These are phyloP conservation scores for Channa striata DNA, from an alignment of 2,797 vertebrate species.

Conservation along the genomic window DNA sequence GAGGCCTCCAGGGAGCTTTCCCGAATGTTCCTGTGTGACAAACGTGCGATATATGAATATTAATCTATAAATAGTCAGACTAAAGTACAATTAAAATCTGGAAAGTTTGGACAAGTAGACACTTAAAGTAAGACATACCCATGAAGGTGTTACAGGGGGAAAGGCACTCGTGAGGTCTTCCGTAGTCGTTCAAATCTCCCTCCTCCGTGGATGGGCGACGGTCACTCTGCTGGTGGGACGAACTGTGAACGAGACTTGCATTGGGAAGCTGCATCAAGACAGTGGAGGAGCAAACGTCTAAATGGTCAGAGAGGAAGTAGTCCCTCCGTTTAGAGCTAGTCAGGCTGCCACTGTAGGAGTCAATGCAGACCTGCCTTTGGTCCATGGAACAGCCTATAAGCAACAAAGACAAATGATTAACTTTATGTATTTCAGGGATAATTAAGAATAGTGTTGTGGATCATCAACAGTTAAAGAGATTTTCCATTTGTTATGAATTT, in stretches of 20 bases:
- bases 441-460: not conserved
- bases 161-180: conserved; percentile 75
- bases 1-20: conserved; percentile 90
- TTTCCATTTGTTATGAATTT: not conserved
- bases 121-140: conserved; percentile 83
- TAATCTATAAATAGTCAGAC: conserved; percentile 1
- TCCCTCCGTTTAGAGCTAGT: conserved; percentile 85
- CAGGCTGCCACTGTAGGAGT: conserved; percentile 80
- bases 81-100: rapidly evolving
- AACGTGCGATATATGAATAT: not conserved
- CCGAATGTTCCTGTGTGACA: conserved; percentile 91
- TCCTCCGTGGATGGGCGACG: conserved; percentile 71
- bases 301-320: conserved; percentile 84
- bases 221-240: conserved; percentile 76
- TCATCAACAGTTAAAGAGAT: not conserved
- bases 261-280: conserved; percentile 77
- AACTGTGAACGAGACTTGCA: conserved; percentile 63
- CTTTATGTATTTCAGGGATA: not conserved
- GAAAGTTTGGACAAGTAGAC: rapidly evolving
- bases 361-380: conserved; percentile 78
- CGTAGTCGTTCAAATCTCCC: conserved; percentile 76
- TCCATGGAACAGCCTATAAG: conserved; percentile 84
- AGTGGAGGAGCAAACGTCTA: conserved; percentile 78
- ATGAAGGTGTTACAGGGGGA: conserved; percentile 85
- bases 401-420: not conserved